A percentile compares a stretch with the other conserved stretches of the same genome.
Conservation (phyloP, 1,140 invertebrate species). For the Drosophila chauvacae region DNA sequence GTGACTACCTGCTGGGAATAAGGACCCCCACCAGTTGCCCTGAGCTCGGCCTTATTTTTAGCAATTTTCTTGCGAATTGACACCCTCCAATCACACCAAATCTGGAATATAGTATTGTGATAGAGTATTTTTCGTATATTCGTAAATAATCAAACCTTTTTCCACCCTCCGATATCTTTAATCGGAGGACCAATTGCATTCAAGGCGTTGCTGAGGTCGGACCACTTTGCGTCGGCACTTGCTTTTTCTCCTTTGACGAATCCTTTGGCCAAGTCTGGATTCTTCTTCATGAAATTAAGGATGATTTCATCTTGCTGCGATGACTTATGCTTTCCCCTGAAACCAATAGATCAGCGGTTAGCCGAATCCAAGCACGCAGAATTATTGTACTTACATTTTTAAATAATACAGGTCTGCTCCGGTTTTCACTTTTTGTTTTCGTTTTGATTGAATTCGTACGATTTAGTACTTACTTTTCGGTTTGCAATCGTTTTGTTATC, state of each 20-base stretch:
- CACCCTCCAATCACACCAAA: neutral
- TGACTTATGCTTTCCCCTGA: neutral
- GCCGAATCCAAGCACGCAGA: neutral
- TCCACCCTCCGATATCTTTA: neutral
- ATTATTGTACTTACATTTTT: neutral
- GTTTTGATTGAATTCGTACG: too few relatives aligned
- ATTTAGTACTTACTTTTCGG: too few relatives aligned
- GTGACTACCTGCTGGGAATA: neutral
- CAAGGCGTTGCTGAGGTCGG: neutral
- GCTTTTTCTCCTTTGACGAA: neutral
- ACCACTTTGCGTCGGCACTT: neutral
- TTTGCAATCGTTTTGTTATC: too few relatives aligned
- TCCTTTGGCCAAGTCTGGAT: neutral
- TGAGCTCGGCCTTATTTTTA: neutral
- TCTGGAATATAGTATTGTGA: neutral
- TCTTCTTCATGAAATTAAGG: neutral
- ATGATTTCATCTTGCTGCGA: neutral
- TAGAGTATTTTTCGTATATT: neutral
- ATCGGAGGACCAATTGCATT: neutral
- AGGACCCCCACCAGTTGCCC: neutral
- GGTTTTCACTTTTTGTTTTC: too few relatives aligned
- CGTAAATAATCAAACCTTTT: neutral
- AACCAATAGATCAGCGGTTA: neutral
- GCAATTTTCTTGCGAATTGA: neutral
- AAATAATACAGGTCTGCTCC: too few relatives aligned